Percentiles rank a stretch among this genome's conserved stretches.
Evolutionary conservation across 2,113 vertebrate species (phyloP).

Genomic region (Gopherus flavomarginatus): DNA sequence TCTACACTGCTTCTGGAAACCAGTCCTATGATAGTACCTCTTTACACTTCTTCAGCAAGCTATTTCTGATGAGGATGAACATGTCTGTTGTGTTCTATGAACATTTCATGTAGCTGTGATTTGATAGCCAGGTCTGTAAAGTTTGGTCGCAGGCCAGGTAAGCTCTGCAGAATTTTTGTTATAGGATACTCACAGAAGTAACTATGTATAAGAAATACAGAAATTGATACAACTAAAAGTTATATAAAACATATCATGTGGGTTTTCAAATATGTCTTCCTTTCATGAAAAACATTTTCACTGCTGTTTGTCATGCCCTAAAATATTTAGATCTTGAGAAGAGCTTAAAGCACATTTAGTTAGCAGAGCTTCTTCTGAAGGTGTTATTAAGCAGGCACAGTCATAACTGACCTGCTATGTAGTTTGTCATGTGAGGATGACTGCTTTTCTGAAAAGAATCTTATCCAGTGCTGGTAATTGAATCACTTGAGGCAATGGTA

Average conservation of each 20-base stretch:
- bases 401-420: slow-evolving; percentile 17
- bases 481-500: slow-evolving; percentile 27
- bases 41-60: neutral
- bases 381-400: neutral
- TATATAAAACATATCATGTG: neutral
- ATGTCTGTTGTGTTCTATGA: neutral
- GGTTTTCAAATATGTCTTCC: neutral
- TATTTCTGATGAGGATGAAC: no score
- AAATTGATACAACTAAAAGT: neutral
- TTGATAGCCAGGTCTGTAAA: slow-evolving; percentile 13
- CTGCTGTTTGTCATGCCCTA: neutral
- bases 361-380: neutral
- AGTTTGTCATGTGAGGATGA: slow-evolving; percentile 30
- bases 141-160: slow-evolving; percentile 1
- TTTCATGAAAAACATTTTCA: neutral
- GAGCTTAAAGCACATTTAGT: neutral
- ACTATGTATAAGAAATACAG: slow-evolving; percentile 2
- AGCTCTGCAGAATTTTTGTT: slow-evolving; percentile 11
- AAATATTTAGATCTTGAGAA: accelerated
- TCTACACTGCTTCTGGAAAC: slow-evolving; percentile 25
- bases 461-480: slow-evolving; percentile 15
- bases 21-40: slow-evolving; percentile 18
- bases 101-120: slow-evolving; percentile 1
- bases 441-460: slow-evolving; percentile 24
- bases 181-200: neutral